Conservation (phyloP, 2,888 invertebrate genomes). For the Candidula unifasciata region DNA sequence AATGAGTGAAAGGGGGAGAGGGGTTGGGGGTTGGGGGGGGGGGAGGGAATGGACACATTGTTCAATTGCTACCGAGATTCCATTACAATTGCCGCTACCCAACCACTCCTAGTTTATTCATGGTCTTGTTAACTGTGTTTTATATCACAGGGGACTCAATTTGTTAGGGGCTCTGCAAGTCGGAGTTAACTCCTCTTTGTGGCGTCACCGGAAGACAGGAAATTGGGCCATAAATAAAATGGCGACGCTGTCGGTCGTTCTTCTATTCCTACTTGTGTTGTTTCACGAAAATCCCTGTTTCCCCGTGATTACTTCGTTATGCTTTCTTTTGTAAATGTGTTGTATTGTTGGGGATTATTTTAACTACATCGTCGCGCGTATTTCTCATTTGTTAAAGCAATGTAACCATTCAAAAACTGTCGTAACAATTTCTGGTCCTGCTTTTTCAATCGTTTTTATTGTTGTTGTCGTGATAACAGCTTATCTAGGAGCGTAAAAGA, state of each 20-base stretch:
- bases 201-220: constrained; percentile 49
- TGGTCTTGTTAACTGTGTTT: constrained; percentile 36
- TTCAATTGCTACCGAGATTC: constrained; percentile 1
- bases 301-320: constrained; percentile 33
- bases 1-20: no score
- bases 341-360: constrained; percentile 25
- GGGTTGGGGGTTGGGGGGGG: no score
- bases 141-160: constrained; percentile 44
- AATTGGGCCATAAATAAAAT: constrained; percentile 50
- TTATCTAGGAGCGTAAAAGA: background rate
- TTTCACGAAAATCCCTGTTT: background rate
- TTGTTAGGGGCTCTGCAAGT: constrained; percentile 41
- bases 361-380: background rate
- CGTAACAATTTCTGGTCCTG: background rate
- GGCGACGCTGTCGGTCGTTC: background rate
- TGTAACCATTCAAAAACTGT: background rate
- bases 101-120: constrained; percentile 35
- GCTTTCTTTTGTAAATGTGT: constrained; percentile 18
- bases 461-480: background rate
- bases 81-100: constrained; percentile 30
- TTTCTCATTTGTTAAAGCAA: constrained; percentile 23
- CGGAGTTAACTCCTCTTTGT: constrained; percentile 40
- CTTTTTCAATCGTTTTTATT: background rate
- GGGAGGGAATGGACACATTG: no score
- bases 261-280: background rate